A percentile compares a stretch with the other conserved stretches of the same genome.
Evolutionary conservation across 2,113 vertebrate species (phyloP).

Genomic region (Heterotilapia buettikoferi): DNA sequence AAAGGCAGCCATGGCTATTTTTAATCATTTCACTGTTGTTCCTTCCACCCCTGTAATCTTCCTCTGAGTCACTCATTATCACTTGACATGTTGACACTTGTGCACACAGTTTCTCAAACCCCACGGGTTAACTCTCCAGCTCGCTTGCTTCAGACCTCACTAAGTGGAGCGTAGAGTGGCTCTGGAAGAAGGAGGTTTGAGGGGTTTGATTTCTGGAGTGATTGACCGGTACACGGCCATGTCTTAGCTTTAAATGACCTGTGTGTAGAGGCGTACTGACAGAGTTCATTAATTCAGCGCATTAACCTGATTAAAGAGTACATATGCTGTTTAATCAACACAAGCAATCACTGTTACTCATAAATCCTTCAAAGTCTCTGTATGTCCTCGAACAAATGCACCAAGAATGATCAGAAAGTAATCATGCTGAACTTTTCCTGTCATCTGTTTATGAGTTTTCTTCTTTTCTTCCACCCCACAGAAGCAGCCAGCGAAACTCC

Average conservation of each 20-base stretch:
- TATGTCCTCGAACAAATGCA: background rate
- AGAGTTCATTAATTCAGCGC: accelerated
- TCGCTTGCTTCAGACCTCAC: background rate
- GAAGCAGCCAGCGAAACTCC: background rate
- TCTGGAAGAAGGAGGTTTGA: background rate
- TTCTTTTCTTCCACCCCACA: background rate
- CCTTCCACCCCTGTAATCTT: background rate
- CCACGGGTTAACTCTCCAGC: background rate
- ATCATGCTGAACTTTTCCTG: background rate
- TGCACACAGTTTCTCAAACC: background rate
- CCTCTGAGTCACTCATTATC: conserved; percentile 4
- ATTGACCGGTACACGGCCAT: background rate
- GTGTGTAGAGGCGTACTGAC: background rate
- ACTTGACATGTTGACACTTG: background rate
- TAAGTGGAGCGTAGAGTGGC: accelerated
- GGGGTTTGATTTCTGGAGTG: background rate
- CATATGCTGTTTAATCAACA: accelerated
- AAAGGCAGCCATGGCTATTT: conserved; percentile 1
- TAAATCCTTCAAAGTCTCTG: background rate
- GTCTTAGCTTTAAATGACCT: background rate
- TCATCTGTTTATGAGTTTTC: background rate
- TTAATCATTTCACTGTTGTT: background rate
- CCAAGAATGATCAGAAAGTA: background rate
- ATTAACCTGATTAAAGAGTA: background rate
- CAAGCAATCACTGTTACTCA: background rate